Percentiles rank a stretch among this genome's conserved stretches.
These are phyloP conservation scores for Meriones psammophilus DNA, from an alignment of 2,797 vertebrate genomes.

Conservation along the genomic window DNA sequence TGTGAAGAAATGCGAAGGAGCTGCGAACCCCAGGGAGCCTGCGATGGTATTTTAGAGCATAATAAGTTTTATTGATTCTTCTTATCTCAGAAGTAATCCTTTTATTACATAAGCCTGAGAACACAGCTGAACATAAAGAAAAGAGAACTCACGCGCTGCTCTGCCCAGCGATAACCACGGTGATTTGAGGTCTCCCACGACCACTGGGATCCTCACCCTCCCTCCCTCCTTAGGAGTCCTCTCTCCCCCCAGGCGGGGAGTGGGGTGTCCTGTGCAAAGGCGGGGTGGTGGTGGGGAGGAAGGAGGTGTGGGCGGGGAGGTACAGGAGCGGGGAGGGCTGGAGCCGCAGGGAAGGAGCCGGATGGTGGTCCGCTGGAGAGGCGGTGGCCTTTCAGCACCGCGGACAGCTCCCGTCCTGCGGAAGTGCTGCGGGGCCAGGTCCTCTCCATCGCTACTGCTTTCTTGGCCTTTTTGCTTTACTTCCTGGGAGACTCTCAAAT, in stretches of 20 bases:
- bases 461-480: too few species aligned
- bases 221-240: background rate
- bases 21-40: background rate
- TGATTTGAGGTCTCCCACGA: too few species aligned
- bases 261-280: too few species aligned
- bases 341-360: background rate
- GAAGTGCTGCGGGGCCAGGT: background rate
- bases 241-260: background rate
- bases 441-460: too few species aligned
- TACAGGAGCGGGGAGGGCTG: background rate
- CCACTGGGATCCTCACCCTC: background rate
- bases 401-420: accelerated
- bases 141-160: accelerated
- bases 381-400: background rate
- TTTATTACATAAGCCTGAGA: slow-evolving; percentile 55
- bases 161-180: background rate
- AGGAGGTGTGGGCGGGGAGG: background rate
- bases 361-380: too few species aligned
- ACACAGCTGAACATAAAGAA: background rate
- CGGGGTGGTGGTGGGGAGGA: too few species aligned
- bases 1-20: background rate
- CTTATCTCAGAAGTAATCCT: slow-evolving; percentile 57
- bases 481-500: background rate
- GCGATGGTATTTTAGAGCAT: slow-evolving; percentile 16
- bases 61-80: slow-evolving; percentile 49